These are phyloP conservation scores for Diglossa brunneiventris DNA, from an alignment of 2,113 vertebrate species.

Conservation along the genomic window DNA sequence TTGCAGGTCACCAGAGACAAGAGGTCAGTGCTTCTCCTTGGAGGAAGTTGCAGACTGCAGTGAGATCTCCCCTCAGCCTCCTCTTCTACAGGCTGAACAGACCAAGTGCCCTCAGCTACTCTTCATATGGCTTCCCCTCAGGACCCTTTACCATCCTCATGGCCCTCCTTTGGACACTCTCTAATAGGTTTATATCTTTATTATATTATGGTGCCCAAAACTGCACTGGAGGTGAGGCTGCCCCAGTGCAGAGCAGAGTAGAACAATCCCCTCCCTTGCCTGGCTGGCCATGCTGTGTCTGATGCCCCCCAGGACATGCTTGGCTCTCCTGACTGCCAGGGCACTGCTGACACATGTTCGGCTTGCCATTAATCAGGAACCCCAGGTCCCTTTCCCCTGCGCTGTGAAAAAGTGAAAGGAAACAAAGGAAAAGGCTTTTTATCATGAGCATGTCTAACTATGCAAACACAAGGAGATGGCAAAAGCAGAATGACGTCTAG, in stretches of 20 bases:
- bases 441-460: background rate
- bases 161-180: background rate
- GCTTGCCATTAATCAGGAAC: accelerated
- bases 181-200: background rate
- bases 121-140: accelerated
- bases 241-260: accelerated
- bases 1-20: background rate
- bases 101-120: background rate
- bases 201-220: background rate
- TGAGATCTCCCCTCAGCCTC: background rate
- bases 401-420: background rate
- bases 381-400: background rate
- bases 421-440: background rate
- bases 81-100: background rate
- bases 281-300: accelerated
- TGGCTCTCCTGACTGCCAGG: background rate
- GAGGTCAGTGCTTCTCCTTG: too few relatives aligned
- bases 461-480: background rate
- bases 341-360: background rate
- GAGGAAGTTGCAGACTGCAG: background rate
- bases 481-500: background rate
- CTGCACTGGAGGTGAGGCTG: accelerated
- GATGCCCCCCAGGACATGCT: accelerated
- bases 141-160: accelerated
- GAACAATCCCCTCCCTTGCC: background rate